These are phyloP conservation scores for Steinernema khuongi DNA, from an alignment of 1,140 invertebrate species.

Conservation along the genomic window DNA sequence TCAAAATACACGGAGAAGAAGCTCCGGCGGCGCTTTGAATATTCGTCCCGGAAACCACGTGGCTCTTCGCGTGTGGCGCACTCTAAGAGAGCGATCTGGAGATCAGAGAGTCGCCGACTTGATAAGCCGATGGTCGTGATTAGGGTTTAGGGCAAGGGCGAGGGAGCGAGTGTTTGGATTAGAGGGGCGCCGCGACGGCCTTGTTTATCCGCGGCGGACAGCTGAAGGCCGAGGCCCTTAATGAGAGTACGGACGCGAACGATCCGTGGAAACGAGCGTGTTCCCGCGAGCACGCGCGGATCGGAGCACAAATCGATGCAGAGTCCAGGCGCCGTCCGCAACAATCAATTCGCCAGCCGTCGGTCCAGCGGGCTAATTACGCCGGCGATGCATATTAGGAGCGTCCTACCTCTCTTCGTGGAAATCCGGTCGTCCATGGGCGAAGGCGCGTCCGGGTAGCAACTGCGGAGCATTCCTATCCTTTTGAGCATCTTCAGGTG, in stretches of 20 bases:
- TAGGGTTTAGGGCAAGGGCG: too few relatives aligned
- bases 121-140: too few relatives aligned
- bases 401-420: slow-evolving; percentile 6
- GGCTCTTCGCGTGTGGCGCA: too few relatives aligned
- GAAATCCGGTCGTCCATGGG: neutral
- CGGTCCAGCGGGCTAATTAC: neutral
- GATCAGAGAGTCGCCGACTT: too few relatives aligned
- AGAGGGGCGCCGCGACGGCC: neutral
- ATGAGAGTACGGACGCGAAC: neutral
- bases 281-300: neutral
- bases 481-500: neutral
- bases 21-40: too few relatives aligned
- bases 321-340: too few relatives aligned
- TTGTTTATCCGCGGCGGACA: neutral
- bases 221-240: neutral
- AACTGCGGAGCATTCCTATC: neutral
- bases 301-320: neutral
- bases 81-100: too few relatives aligned
- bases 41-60: too few relatives aligned
- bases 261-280: neutral
- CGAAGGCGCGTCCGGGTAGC: neutral
- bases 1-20: too few relatives aligned
- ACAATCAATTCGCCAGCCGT: too few relatives aligned
- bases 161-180: too few relatives aligned
- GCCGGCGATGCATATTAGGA: neutral